A percentile compares a stretch with the other conserved stretches of the same genome.
phyloP scores from a whole-genome alignment of 53 echinoderm and acorn worm species.

The Apostichopus leukothele region DNA sequence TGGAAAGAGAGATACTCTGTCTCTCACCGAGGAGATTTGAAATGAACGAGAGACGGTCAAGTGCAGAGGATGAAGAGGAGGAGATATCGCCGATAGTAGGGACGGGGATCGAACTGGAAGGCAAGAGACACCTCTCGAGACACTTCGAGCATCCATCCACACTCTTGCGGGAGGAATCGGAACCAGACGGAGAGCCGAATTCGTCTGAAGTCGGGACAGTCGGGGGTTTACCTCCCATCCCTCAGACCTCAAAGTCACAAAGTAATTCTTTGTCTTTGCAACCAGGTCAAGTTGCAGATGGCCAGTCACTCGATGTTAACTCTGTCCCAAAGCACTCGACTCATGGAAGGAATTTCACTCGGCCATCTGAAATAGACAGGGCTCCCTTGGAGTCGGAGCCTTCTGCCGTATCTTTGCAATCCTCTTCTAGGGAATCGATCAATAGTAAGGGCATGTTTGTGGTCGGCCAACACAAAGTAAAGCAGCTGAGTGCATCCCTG shows the following conservation, averaged over 20 bases:
- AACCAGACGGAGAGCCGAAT: constrained; percentile 41
- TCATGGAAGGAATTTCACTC: not conserved
- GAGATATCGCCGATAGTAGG: constrained; percentile 28
- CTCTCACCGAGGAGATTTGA: not conserved
- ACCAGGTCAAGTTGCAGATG: not conserved
- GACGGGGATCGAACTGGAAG: not conserved
- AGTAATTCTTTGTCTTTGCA: not conserved
- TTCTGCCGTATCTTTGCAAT: not conserved
- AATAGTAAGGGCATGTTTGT: constrained; percentile 55
- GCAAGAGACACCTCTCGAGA: not conserved
- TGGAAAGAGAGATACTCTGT: constrained; percentile 14
- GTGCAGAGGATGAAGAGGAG: constrained; percentile 28
- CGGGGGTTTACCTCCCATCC: not conserved
- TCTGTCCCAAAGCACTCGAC: not conserved
- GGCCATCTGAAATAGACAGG: not conserved
- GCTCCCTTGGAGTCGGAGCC: not conserved
- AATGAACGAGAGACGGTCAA: not conserved
- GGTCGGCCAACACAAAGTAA: constrained; percentile 49
- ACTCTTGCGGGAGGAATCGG: constrained; percentile 30
- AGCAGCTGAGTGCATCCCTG: constrained; percentile 28
- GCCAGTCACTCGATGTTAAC: not conserved
- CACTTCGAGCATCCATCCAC: not conserved
- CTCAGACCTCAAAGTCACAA: constrained; percentile 3
- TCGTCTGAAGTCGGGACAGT: not conserved
- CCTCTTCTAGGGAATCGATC: constrained; percentile 26